Percentiles rank a stretch among this genome's conserved stretches.
Conservation (phyloP, 1,140 invertebrate genomes). For the Trachelipus rathkii region DNA sequence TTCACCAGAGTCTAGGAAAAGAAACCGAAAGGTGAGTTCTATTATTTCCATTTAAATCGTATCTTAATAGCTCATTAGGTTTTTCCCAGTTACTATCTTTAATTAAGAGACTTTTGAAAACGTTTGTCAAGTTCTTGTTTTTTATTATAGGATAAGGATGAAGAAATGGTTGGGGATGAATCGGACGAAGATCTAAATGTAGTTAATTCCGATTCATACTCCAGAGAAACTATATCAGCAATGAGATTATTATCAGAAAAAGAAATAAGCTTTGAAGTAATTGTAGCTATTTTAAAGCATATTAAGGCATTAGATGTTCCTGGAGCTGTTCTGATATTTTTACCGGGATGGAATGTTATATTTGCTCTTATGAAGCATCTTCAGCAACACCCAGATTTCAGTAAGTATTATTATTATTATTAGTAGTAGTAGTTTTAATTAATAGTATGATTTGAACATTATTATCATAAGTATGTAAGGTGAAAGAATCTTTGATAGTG, state of each 20-base stretch:
- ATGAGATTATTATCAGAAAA: constrained; percentile 78
- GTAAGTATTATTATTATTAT: constrained; percentile 46
- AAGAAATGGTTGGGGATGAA: constrained; percentile 45
- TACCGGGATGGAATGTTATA: constrained; percentile 92
- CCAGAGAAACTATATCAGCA: constrained; percentile 60
- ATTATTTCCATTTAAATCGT: background rate
- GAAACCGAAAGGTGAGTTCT: background rate
- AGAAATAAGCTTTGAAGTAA: constrained; percentile 80
- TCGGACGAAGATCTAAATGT: constrained; percentile 50
- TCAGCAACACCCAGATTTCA: constrained; percentile 70
- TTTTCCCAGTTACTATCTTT: background rate
- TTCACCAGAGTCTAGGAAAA: constrained; percentile 57
- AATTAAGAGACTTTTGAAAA: background rate
- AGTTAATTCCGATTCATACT: constrained; percentile 49
- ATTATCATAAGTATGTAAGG: no score
- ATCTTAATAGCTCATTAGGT: background rate
- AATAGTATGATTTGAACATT: no score
- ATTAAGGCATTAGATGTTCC: constrained; percentile 67
- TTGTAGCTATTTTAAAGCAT: constrained; percentile 74
- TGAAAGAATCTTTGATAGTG: no score
- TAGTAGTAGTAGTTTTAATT: no score
- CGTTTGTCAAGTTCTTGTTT: background rate
- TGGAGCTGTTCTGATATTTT: constrained; percentile 84
- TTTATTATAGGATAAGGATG: constrained; percentile 46
- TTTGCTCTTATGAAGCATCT: constrained; percentile 85